phyloP scores from a whole-genome alignment of 2,113 vertebrate genomes.

The Labeo rohita region DNA sequence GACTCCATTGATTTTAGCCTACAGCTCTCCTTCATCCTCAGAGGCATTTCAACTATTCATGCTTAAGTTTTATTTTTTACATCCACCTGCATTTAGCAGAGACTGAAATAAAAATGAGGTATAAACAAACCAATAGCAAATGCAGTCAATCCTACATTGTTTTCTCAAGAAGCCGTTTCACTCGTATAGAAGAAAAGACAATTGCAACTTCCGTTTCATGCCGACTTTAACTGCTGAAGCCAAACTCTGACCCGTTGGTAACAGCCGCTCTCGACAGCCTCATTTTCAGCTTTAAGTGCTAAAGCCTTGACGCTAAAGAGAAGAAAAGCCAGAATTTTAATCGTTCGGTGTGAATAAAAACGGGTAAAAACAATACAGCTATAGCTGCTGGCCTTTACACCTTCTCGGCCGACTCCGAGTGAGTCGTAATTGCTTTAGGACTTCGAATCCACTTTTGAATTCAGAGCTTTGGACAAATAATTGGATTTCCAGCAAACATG shows the following conservation, averaged over 20 bases:
- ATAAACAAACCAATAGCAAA: neutral
- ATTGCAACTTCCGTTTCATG: neutral
- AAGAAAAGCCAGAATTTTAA: neutral
- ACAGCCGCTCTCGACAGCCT: neutral
- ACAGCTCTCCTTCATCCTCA: neutral
- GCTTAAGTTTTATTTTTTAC: constrained; percentile 3
- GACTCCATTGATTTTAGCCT: constrained; percentile 34
- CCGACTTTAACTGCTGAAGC: neutral
- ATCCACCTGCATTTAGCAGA: neutral
- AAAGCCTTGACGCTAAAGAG: neutral
- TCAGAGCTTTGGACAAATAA: constrained; percentile 85
- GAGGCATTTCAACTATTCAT: constrained; percentile 37
- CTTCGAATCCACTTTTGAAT: constrained; percentile 82
- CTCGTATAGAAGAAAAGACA: neutral
- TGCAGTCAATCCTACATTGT: neutral
- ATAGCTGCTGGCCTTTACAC: constrained; percentile 61
- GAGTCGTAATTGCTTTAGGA: constrained; percentile 85
- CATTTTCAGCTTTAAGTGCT: constrained; percentile 1
- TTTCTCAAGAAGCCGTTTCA: neutral
- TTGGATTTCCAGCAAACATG: constrained; percentile 87
- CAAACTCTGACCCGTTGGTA: neutral
- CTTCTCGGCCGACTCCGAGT: constrained; percentile 60
- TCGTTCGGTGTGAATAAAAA: constrained; percentile 6
- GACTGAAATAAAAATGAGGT: neutral
- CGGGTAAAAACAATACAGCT: constrained; percentile 50